Evolutionary conservation across 2,113 vertebrate species (phyloP).

Genomic region (Diphyllodes magnificus): DNA sequence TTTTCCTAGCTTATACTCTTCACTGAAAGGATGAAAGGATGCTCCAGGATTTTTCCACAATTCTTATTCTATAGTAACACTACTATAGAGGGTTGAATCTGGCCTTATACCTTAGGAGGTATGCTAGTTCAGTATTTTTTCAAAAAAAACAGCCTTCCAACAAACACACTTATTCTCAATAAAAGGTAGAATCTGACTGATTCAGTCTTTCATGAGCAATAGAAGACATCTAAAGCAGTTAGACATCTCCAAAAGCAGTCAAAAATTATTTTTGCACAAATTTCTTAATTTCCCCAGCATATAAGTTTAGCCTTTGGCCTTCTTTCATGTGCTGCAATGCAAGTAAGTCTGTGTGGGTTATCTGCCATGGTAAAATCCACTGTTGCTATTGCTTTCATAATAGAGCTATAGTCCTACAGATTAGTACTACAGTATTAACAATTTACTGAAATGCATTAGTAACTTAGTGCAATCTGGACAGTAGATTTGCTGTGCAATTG

Average conservation of each 20-base stretch:
- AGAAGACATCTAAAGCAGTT: not conserved
- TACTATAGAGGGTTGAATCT: not conserved
- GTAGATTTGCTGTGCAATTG: not conserved
- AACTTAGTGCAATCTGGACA: not conserved
- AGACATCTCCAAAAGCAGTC: not conserved
- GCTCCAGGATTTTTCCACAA: not conserved
- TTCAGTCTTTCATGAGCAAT: not conserved
- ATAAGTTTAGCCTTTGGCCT: not conserved
- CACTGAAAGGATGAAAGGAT: too few species aligned
- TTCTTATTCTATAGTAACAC: not conserved
- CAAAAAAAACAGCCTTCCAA: not conserved
- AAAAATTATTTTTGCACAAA: not conserved
- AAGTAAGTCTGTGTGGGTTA: not conserved
- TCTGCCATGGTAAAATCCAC: not conserved
- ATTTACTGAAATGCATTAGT: not conserved
- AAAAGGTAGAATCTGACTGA: not conserved
- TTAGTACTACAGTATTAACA: not conserved
- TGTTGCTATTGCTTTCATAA: not conserved
- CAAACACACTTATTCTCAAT: not conserved
- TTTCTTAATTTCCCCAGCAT: not conserved
- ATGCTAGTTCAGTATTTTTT: not conserved
- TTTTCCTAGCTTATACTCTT: not conserved
- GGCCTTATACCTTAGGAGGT: not conserved
- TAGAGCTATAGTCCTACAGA: not conserved
- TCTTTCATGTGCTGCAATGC: not conserved